Conservation (phyloP, 2,797 vertebrate genomes). For the Distichodus sexfasciatus region DNA sequence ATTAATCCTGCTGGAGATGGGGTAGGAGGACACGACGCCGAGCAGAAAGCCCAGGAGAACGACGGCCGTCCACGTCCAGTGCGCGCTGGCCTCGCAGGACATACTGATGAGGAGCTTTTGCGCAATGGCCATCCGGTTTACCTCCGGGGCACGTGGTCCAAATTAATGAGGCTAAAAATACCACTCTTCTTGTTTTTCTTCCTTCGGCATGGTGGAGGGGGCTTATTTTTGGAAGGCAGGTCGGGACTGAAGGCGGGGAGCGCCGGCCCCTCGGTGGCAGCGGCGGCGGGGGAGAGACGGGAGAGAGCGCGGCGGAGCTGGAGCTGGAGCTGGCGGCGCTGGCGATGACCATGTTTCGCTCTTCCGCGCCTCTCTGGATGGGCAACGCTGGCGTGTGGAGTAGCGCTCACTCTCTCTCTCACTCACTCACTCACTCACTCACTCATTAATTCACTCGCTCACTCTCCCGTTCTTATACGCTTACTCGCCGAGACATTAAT, state of each 20-base stretch:
- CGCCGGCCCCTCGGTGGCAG: conserved; percentile 84
- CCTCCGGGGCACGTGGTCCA: conserved; percentile 94
- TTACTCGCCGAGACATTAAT: no score
- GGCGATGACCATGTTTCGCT: conserved; percentile 89
- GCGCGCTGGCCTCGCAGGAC: conserved; percentile 73
- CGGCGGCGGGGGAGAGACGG: conserved; percentile 73
- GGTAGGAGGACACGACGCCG: conserved; percentile 79
- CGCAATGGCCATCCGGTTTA: conserved; percentile 91
- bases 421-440: no score
- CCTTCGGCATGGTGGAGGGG: conserved; percentile 89
- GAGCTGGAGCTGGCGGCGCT: conserved; percentile 71
- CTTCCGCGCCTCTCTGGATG: conserved; percentile 68
- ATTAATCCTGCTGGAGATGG: conserved; percentile 82
- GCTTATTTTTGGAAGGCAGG: conserved; percentile 95
- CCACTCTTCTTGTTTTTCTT: conserved; percentile 93
- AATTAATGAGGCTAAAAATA: conserved; percentile 99
- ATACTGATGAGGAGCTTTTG: conserved; percentile 93
- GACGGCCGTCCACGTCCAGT: conserved; percentile 79
- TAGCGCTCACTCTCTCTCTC: not conserved
- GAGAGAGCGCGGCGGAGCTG: no score
- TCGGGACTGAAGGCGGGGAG: no score
- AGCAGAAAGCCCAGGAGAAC: conserved; percentile 82
- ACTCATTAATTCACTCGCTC: no score
- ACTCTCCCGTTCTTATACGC: no score
- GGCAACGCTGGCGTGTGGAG: conserved; percentile 54